Evolutionary conservation across 2,113 vertebrate species (phyloP), one percentile per base, ranked within the genome.

Genomic region (Stercorarius parasiticus): DNA sequence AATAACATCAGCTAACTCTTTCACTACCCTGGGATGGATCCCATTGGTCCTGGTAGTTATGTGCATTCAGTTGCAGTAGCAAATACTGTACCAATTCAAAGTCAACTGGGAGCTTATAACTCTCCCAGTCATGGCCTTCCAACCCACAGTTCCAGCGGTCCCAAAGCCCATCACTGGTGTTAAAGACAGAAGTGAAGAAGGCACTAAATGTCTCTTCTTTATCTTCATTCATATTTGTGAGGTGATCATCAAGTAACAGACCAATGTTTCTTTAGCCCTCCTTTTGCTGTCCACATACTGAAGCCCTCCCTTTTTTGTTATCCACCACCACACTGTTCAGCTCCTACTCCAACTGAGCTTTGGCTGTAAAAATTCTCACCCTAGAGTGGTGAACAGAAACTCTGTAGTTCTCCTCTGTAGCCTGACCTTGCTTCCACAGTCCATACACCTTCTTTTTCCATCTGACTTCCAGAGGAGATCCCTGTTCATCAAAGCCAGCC

Each of bases 11-110:
- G 10, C 25, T 8, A 29, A 29, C 10, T 69, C 6, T 64, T 78
- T 89, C 26, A n/a, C 27, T 65, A 7, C 6, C 17, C 32, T 23
- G 10, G 23, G 19, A 25, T 40, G n/a, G 30, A 42, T 21, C 19
- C 29, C 16, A 14, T 30, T 0, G 3, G 42, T 1, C 32, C 11
- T 8, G 4, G 38, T 13, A 67, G 2, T 21, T 77, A 18, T 1
- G 3, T 67, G 4, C 14, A 67, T 29, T 59, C 34, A 49, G 30
- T 21, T 72, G 36, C 6, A 62, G 36, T 16, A 76, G 21, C 13
- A 81, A 90, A 40, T 45, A n/a, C 13, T 62, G 40, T 27, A 81
- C 6, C 43, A 11, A 8, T 50, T 80, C 22, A n/a, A 61, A 70
- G 12, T 36, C 17, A 36, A 1, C 11, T n/a, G 27, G 14, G 59